A percentile compares a stretch with the other conserved stretches of the same genome.
Evolutionary conservation across 2,113 vertebrate genomes (phyloP).

Genomic region (Peromyscus californicus): DNA sequence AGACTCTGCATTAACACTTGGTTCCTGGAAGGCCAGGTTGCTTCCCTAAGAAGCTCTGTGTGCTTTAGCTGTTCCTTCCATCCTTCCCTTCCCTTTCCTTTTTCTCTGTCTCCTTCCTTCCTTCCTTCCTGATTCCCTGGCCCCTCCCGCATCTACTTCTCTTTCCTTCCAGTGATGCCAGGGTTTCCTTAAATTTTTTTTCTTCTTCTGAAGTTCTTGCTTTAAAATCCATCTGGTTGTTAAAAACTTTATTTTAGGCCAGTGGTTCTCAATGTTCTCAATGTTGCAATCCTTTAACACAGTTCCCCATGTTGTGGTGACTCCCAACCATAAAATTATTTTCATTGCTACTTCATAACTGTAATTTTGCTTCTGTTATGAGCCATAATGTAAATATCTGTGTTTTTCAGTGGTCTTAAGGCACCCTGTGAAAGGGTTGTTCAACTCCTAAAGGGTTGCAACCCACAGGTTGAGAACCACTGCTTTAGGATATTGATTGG

Average conservation of each 20-base stretch:
- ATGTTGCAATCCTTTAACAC: neutral
- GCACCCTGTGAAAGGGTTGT: neutral
- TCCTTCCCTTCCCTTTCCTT: neutral
- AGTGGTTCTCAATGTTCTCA: neutral
- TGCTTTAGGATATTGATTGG: neutral
- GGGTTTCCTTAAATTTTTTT: neutral
- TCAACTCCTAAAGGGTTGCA: neutral
- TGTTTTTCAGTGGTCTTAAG: neutral
- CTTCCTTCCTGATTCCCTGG: too few relatives aligned
- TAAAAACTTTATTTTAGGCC: neutral
- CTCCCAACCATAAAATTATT: neutral
- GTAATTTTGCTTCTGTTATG: neutral
- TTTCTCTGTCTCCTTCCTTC: too few relatives aligned
- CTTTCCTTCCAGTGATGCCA: neutral
- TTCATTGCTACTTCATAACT: neutral
- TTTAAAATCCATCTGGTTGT: constrained; percentile 59
- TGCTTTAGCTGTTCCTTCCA: constrained; percentile 14
- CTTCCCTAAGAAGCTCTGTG: neutral
- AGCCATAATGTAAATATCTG: neutral
- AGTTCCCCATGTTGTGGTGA: neutral
- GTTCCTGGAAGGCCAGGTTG: constrained; percentile 21
- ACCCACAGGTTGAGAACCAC: neutral
- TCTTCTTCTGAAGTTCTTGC: constrained; percentile 1
- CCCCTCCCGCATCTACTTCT: neutral
- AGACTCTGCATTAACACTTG: constrained; percentile 79